Evolutionary conservation across 2,113 vertebrate genomes (phyloP).

Genomic region (Pterocles burchelli): DNA sequence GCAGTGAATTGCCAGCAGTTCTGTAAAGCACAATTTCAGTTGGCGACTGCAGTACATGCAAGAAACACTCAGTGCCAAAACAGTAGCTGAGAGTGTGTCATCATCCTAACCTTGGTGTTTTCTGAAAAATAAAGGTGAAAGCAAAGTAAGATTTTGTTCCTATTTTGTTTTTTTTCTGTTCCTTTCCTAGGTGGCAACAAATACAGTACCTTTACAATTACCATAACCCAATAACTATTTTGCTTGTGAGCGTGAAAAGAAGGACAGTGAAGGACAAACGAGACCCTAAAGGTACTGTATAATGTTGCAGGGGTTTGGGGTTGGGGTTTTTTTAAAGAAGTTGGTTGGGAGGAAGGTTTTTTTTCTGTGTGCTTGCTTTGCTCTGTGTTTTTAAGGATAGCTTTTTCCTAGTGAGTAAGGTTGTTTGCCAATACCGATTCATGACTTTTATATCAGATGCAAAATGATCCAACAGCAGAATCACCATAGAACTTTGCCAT

Average conservation of each 20-base stretch:
- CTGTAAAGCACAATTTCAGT: neutral
- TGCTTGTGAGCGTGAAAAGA: neutral
- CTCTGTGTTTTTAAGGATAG: neutral
- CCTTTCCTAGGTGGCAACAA: neutral
- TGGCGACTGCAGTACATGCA: neutral
- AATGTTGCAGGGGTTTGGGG: too few relatives aligned
- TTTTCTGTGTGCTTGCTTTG: neutral
- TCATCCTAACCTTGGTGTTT: neutral
- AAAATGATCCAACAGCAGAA: neutral
- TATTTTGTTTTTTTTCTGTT: neutral
- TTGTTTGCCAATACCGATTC: neutral
- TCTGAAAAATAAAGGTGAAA: neutral
- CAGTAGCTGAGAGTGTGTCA: neutral
- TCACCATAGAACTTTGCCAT: neutral
- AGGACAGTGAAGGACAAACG: neutral
- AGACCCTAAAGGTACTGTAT: neutral
- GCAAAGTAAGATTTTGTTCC: neutral
- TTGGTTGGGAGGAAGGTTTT: neutral
- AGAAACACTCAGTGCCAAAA: neutral
- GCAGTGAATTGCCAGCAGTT: neutral
- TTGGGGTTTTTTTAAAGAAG: neutral
- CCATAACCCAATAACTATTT: neutral
- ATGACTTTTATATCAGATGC: neutral
- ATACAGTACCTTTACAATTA: neutral
- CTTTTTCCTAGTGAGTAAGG: neutral